Percentiles rank a stretch among this genome's conserved stretches.
These are phyloP conservation scores for Zaprionus tsacasi DNA, from an alignment of 1,140 invertebrate species.

Conservation along the genomic window DNA sequence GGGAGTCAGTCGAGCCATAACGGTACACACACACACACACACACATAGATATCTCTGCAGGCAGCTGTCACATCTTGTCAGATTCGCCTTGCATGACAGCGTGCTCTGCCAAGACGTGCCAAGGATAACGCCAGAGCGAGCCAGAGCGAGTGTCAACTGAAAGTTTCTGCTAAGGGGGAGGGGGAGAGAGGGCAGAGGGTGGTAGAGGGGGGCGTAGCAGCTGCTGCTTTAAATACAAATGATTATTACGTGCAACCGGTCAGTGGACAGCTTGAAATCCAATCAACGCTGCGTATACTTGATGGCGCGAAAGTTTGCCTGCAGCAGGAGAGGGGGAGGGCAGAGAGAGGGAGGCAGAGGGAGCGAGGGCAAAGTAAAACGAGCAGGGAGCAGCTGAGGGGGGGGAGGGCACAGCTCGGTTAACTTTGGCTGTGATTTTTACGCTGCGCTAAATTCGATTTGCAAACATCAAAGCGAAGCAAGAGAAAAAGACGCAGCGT, in stretches of 20 bases:
- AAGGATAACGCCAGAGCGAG: constrained; percentile 64
- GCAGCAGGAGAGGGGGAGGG: neutral
- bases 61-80: constrained; percentile 73
- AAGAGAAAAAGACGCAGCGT: constrained; percentile 30
- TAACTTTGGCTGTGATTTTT: constrained; percentile 48
- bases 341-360: neutral
- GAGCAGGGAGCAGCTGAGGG: neutral
- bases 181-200: too few species aligned
- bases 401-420: neutral
- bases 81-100: constrained; percentile 64
- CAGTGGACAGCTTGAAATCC: constrained; percentile 67
- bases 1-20: constrained; percentile 3
- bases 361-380: neutral
- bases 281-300: constrained; percentile 77
- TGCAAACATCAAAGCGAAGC: constrained; percentile 72
- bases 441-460: constrained; percentile 72
- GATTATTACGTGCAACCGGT: constrained; percentile 44
- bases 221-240: constrained; percentile 47
- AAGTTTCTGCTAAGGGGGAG: constrained; percentile 11
- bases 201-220: constrained; percentile 12
- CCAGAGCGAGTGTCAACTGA: constrained; percentile 25
- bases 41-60: constrained; percentile 23
- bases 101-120: constrained; percentile 57
- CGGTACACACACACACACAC: constrained; percentile 36
- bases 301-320: constrained; percentile 42